phyloP scores from a whole-genome alignment of 2,888 invertebrate species.

The Ichneumon xanthorius region DNA sequence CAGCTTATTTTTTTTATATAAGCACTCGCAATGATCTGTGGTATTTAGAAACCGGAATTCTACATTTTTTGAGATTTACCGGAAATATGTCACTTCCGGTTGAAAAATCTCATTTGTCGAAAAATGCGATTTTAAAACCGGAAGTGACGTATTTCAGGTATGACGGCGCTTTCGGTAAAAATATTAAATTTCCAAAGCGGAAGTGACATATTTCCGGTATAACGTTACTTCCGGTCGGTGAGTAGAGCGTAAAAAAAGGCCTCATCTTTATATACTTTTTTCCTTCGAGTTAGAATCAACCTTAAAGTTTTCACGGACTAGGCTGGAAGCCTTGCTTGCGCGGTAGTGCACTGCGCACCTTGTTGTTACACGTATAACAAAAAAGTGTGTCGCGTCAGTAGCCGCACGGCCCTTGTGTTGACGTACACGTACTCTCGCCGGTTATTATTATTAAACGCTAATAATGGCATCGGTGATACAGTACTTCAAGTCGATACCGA shows the following conservation, averaged over 20 bases:
- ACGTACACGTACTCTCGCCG: conserved; percentile 40
- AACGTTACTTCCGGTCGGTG: no score
- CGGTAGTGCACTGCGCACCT: conserved; percentile 22
- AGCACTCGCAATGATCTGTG: neutral
- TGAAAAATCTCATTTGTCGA: no score
- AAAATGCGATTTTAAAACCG: no score
- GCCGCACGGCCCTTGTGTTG: conserved; percentile 45
- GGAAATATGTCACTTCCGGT: no score
- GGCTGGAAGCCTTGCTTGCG: conserved; percentile 8
- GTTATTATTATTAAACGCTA: conserved; percentile 38
- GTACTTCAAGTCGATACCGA: conserved; percentile 80
- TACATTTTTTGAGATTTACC: neutral
- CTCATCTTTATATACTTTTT: neutral
- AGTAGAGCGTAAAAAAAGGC: neutral
- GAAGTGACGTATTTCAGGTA: no score
- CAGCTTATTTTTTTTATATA: no score
- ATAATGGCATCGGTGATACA: conserved; percentile 79
- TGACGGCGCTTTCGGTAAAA: no score
- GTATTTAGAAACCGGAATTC: neutral
- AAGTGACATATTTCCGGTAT: no score
- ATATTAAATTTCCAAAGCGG: no score
- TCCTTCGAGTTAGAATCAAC: neutral
- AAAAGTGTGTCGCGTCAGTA: conserved; percentile 3
- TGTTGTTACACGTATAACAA: conserved; percentile 27
- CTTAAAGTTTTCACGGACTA: neutral